Conservation (phyloP, 2,113 vertebrate genomes). For the Psophia crepitans region DNA sequence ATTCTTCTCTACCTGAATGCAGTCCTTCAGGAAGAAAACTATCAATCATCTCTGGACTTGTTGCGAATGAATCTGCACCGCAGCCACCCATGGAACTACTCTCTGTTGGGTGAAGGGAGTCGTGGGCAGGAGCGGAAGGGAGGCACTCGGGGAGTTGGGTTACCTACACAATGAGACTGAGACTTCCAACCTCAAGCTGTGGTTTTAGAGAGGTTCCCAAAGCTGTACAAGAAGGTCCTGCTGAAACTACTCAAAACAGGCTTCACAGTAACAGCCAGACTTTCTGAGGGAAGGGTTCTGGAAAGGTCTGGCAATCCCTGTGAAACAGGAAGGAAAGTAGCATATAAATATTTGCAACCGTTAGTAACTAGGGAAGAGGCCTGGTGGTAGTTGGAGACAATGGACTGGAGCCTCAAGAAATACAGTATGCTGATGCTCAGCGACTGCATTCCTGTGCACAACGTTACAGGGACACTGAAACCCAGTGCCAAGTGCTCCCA, state of each 20-base stretch:
- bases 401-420: not conserved
- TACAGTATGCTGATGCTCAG: not conserved
- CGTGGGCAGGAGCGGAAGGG: accelerated
- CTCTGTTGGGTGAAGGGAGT: not conserved
- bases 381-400: not conserved
- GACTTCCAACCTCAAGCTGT: not conserved
- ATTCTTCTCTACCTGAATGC: not conserved
- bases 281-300: not conserved
- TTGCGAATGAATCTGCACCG: not conserved
- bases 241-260: not conserved
- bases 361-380: not conserved
- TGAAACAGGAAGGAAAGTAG: not conserved
- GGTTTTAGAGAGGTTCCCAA: not conserved
- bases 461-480: not conserved
- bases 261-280: not conserved
- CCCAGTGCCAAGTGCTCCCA: not conserved
- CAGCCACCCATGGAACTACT: not conserved
- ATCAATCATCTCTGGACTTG: not conserved
- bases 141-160: not conserved
- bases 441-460: not conserved
- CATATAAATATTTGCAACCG: not conserved
- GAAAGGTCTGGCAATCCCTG: not conserved
- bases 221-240: not conserved
- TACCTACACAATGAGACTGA: not conserved
- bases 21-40: not conserved